phyloP scores from a whole-genome alignment of 2,888 invertebrate genomes.

The Smittia sp. region DNA sequence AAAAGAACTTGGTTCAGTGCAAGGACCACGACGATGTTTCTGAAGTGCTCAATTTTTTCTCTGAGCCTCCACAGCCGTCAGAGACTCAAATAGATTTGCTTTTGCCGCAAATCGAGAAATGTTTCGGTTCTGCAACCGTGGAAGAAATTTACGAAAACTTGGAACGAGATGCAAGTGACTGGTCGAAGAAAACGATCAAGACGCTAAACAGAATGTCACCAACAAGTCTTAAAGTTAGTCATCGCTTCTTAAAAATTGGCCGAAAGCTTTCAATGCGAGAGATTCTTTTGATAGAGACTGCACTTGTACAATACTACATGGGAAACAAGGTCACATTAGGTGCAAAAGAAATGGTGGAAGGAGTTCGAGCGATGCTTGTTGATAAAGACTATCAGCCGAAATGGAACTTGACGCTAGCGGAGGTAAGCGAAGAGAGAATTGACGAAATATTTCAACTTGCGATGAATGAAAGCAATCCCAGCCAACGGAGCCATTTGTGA shows the following conservation, averaged over 20 bases:
- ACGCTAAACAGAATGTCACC: conserved; percentile 55
- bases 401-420: too few relatives aligned
- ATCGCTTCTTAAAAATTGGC: conserved; percentile 74
- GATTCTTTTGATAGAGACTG: too few relatives aligned
- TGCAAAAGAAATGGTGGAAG: too few relatives aligned
- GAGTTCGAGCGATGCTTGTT: conserved; percentile 81
- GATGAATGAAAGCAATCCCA: too few relatives aligned
- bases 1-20: conserved; percentile 49
- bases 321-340: too few relatives aligned
- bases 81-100: conserved; percentile 58
- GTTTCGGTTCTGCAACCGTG: conserved; percentile 71
- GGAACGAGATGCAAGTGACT: conserved; percentile 73
- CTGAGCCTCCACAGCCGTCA: neutral
- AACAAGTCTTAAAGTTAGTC: conserved; percentile 78
- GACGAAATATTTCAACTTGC: too few relatives aligned
- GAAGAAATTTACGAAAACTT: conserved; percentile 77
- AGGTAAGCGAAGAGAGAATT: too few relatives aligned
- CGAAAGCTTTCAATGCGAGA: conserved; percentile 74
- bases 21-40: conserved; percentile 49
- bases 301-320: too few relatives aligned
- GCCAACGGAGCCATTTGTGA: too few relatives aligned
- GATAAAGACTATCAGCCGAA: conserved; percentile 91
- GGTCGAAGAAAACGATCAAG: conserved; percentile 70
- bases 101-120: conserved; percentile 72
- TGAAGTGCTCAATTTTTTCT: neutral